Evolutionary conservation across 2,113 vertebrate genomes (phyloP).

Genomic region (Myocastor coypus): DNA sequence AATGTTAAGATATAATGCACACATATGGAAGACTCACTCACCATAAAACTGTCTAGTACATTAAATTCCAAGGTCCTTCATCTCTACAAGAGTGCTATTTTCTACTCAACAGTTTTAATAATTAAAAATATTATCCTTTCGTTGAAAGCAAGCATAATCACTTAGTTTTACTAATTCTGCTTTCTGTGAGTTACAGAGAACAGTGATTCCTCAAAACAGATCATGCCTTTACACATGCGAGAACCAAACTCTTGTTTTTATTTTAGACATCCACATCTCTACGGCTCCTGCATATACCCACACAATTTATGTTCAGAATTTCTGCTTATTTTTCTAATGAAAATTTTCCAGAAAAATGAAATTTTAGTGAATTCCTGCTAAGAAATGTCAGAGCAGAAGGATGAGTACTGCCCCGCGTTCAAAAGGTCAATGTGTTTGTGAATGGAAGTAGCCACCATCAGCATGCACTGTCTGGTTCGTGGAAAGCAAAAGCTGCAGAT

Average conservation of each 20-base stretch:
- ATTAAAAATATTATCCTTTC: not conserved
- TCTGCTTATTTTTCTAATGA: constrained; percentile 49
- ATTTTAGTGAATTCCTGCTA: constrained; percentile 56
- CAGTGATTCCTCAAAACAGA: not conserved
- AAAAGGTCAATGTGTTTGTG: constrained; percentile 66
- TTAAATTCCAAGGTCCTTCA: not conserved
- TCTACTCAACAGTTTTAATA: not conserved
- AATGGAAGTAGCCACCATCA: constrained; percentile 17
- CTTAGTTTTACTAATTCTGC: not conserved
- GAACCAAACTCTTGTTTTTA: constrained; percentile 39
- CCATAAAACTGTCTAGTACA: not conserved
- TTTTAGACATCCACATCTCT: not conserved
- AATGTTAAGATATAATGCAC: not conserved
- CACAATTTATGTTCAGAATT: constrained; percentile 49
- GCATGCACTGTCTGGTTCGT: not conserved
- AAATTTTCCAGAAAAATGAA: constrained; percentile 61
- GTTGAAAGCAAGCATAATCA: not conserved
- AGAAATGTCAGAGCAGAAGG: constrained; percentile 64
- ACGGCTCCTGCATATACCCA: not conserved
- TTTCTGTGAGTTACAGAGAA: not conserved
- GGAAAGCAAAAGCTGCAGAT: constrained; percentile 16
- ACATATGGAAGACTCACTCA: not conserved
- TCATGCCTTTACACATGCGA: not conserved
- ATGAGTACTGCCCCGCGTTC: constrained; percentile 52
- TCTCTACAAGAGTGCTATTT: not conserved